Evolutionary conservation across 2,888 invertebrate species (phyloP), one percentile per base, ranked within the genome.

Genomic region (Marronus borbonicus): DNA sequence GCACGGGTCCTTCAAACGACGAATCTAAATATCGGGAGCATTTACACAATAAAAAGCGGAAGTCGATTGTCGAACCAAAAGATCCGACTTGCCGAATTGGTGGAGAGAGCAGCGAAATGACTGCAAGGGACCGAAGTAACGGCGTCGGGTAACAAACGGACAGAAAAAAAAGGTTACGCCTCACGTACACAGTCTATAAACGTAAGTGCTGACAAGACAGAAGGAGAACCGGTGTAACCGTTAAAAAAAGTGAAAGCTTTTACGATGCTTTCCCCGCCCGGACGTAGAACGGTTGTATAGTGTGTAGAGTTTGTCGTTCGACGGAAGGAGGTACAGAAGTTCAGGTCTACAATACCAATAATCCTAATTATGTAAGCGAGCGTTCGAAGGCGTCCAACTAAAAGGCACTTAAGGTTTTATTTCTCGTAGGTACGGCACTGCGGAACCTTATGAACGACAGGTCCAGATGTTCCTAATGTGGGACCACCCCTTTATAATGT

Each of bases 291-390:
- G 68, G 68, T 55, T 76, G 76, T 68, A 58, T 20, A 68, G 76
- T 28, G 44, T 31, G 75, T 62, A 39, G 76, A 76, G 60, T 68
- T 68, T 20, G 76, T 39, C 17, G 68, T 17, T 31, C 55, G 50
- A 52, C 68, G 68, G 60, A 44, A 49, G 66, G 69, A 80, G 80
- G 80, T 79, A 55, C 39, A 55, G 72, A 81, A 82, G 81, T 81
- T 83, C 80, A 79, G 79, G 49, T 76, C 80, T 81, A 82, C 81
- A 81, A 81, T 83, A 83, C 83, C 83, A 82, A 84, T 84, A 83
- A 84, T 82, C 81, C 82, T 83, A 83, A 84, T 84, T 84, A 84
- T 83, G 82, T 83, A 83, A 83, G 83, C 83, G 83, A 81, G 80
- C 76, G 82, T 83, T 83, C 80, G 81, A 83, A 83, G 80, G 80